phyloP scores from a whole-genome alignment of 2,797 vertebrate genomes.

The Karalla daura region DNA sequence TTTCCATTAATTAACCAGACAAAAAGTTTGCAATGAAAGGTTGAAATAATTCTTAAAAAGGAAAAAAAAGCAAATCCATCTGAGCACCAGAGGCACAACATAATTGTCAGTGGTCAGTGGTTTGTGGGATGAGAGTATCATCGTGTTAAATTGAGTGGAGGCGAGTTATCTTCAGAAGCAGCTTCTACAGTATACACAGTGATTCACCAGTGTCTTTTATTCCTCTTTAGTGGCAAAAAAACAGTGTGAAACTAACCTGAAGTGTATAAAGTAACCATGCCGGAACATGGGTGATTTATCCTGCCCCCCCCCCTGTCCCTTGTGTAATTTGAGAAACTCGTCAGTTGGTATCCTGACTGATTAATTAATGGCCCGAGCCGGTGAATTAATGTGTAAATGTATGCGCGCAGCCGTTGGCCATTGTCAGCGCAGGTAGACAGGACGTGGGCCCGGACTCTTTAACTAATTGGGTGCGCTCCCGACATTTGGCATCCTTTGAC shows the following conservation, averaged over 20 bases:
- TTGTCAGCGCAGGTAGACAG: constrained; percentile 76
- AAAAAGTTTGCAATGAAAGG: too few species aligned
- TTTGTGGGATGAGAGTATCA: not conserved
- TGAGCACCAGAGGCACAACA: too few species aligned
- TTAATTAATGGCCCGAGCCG: constrained; percentile 66
- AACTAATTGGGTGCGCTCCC: constrained; percentile 74
- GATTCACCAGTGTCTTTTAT: not conserved
- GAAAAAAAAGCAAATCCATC: too few species aligned
- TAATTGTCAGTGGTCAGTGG: too few species aligned
- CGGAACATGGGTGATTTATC: not conserved
- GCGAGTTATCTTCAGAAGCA: not conserved
- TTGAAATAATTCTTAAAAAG: too few species aligned
- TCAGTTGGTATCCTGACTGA: constrained; percentile 66
- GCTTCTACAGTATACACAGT: not conserved
- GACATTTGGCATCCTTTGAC: constrained; percentile 69
- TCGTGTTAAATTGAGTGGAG: not conserved
- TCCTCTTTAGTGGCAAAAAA: not conserved
- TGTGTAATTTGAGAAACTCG: constrained; percentile 43
- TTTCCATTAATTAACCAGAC: too few species aligned
- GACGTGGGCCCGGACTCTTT: constrained; percentile 70
- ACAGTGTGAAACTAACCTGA: not conserved
- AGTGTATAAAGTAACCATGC: not conserved
- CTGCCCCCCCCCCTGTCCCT: not conserved
- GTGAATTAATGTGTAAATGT: constrained; percentile 78
- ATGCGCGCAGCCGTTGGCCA: constrained; percentile 62